Percentiles rank a stretch among this genome's conserved stretches.
These are phyloP conservation scores for Hirtodrosophila histrioides DNA, from an alignment of 2,888 invertebrate species.

Conservation along the genomic window DNA sequence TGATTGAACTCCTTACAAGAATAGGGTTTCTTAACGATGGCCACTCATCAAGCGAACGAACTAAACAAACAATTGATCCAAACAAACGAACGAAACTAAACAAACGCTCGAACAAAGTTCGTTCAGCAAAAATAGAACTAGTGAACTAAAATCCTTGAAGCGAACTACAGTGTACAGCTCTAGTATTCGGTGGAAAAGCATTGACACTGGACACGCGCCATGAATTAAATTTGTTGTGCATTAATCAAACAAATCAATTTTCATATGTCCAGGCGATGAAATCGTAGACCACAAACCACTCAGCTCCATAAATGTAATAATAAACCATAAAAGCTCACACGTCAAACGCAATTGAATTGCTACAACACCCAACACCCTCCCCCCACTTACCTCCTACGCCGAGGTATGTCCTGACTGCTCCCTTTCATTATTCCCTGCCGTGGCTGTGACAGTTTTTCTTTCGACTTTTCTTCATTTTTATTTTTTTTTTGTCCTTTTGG, in stretches of 20 bases:
- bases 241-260: slow-evolving; percentile 78
- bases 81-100: no score
- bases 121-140: no score
- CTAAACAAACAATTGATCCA: no score
- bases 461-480: background rate
- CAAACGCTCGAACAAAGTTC: no score
- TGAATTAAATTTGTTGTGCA: slow-evolving; percentile 30
- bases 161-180: no score
- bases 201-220: slow-evolving; percentile 7
- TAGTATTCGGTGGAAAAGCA: no score
- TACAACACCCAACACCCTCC: slow-evolving; percentile 4
- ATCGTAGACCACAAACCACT: slow-evolving; percentile 48
- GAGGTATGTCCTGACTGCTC: background rate
- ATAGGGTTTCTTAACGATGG: no score
- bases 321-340: slow-evolving; percentile 77
- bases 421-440: slow-evolving; percentile 3
- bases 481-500: background rate
- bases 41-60: no score
- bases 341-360: slow-evolving; percentile 69
- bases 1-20: no score
- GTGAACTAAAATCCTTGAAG: no score
- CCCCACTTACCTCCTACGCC: background rate
- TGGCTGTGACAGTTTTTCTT: slow-evolving; percentile 41
- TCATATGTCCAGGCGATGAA: slow-evolving; percentile 47
- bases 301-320: slow-evolving; percentile 70